These are phyloP conservation scores for Bedellia somnulentella DNA, from an alignment of 2,888 invertebrate genomes.

Conservation along the genomic window DNA sequence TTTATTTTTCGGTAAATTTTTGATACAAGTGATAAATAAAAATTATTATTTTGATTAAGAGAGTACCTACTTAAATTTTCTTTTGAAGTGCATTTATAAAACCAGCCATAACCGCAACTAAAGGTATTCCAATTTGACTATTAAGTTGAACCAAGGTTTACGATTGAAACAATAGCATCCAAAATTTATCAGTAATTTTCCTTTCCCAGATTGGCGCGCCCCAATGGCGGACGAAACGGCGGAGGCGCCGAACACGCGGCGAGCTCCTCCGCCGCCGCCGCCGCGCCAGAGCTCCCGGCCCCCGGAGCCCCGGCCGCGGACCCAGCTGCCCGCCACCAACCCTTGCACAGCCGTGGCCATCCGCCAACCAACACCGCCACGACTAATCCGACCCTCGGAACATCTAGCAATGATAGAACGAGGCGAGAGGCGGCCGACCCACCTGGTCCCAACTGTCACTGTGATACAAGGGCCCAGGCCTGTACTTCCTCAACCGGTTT, in stretches of 20 bases:
- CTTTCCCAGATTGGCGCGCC: constrained; percentile 49
- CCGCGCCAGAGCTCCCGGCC: constrained; percentile 24
- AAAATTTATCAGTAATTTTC: no score
- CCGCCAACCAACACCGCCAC: constrained; percentile 25
- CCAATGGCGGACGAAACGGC: constrained; percentile 50
- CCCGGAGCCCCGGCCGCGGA: constrained; percentile 17
- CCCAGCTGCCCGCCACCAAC: constrained; percentile 5
- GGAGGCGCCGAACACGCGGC: constrained; percentile 43
- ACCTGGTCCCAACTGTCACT: constrained; percentile 28
- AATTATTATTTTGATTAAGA: no score
- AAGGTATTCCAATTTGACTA: no score
- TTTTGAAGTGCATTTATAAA: no score
- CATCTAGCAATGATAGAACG: constrained; percentile 37
- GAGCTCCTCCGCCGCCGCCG: constrained; percentile 32
- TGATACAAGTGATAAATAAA: no score
- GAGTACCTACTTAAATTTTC: no score
- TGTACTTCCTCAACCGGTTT: constrained; percentile 17
- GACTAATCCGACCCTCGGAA: constrained; percentile 45
- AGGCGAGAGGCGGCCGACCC: constrained; percentile 16
- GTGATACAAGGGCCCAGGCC: constrained; percentile 16
- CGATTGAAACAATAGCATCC: no score
- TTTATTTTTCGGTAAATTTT: no score
- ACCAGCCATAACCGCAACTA: no score
- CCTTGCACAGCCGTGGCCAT: constrained; percentile 6
- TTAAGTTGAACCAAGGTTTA: no score